A percentile compares a stretch with the other conserved stretches of the same genome.
Conservation (phyloP, 2,888 invertebrate species). For the Hirtodrosophila confusa region DNA sequence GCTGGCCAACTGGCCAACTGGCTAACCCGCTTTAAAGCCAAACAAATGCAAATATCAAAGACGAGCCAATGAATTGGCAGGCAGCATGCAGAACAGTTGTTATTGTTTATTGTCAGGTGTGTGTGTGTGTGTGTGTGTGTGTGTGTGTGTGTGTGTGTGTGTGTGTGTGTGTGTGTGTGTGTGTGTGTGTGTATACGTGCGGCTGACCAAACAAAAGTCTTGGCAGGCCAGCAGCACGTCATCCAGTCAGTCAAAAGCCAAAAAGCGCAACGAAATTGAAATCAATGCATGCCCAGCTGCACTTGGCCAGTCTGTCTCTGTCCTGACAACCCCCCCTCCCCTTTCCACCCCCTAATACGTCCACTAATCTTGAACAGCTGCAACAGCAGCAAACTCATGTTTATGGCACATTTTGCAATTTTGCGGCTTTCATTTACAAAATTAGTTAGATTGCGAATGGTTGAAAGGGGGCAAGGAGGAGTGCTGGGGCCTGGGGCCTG, state of each 20-base stretch:
- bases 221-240: conserved; percentile 39
- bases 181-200: conserved; percentile 36
- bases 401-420: conserved; percentile 72
- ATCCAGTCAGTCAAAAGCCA: conserved; percentile 59
- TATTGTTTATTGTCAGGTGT: conserved; percentile 42
- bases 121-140: conserved; percentile 10
- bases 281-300: conserved; percentile 77
- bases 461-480: not conserved
- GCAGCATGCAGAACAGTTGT: conserved; percentile 27
- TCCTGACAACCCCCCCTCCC: not conserved
- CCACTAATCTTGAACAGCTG: conserved; percentile 28
- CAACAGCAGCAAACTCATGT: conserved; percentile 57
- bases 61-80: conserved; percentile 50
- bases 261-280: conserved; percentile 69
- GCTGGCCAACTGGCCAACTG: conserved; percentile 26
- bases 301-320: conserved; percentile 34
- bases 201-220: conserved; percentile 73
- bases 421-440: conserved; percentile 73
- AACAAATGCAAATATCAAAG: conserved; percentile 72
- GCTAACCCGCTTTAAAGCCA: conserved; percentile 71
- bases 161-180: conserved; percentile 9
- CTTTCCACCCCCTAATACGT: not conserved
- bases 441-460: conserved; percentile 61
- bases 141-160: conserved; percentile 17
- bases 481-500: too few relatives aligned